Percentiles rank a stretch among this genome's conserved stretches.
Conservation (phyloP, 2,113 vertebrate genomes). For the Fulmarus glacialis region DNA sequence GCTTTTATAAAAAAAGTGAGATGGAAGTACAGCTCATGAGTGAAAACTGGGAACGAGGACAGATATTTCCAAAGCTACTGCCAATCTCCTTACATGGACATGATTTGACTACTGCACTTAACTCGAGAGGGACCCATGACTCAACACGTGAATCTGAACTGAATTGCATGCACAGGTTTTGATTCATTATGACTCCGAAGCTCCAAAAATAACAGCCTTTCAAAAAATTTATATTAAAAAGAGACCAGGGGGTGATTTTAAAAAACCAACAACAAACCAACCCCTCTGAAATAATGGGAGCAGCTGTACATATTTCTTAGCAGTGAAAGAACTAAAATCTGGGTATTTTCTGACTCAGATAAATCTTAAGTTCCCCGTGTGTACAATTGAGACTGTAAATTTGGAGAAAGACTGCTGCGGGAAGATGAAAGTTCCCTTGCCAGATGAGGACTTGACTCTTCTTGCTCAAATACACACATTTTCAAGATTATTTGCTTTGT, state of each 20-base stretch:
- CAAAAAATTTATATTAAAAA: not conserved
- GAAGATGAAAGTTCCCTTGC: not conserved
- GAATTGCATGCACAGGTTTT: not conserved
- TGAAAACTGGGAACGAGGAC: not conserved
- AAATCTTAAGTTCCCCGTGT: not conserved
- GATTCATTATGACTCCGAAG: not conserved
- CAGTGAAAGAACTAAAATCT: not conserved
- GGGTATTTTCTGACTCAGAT: not conserved
- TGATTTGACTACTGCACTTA: not conserved
- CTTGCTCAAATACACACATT: not conserved
- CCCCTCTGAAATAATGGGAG: not conserved
- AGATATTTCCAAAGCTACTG: constrained; percentile 30
- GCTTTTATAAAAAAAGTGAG: not conserved
- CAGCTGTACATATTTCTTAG: not conserved
- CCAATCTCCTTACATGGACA: constrained; percentile 1
- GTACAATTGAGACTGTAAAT: not conserved
- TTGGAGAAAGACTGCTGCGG: not conserved
- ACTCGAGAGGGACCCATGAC: not conserved
- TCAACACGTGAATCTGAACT: not conserved
- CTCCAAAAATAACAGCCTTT: not conserved
- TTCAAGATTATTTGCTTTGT: not conserved
- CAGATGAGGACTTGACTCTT: not conserved
- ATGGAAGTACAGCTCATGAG: not conserved
- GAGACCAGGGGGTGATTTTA: not conserved
- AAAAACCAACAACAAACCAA: not conserved